Evolutionary conservation across 2,888 invertebrate species (phyloP), one percentile per base, ranked within the genome.

Genomic region (Drosophila meridionalis): DNA sequence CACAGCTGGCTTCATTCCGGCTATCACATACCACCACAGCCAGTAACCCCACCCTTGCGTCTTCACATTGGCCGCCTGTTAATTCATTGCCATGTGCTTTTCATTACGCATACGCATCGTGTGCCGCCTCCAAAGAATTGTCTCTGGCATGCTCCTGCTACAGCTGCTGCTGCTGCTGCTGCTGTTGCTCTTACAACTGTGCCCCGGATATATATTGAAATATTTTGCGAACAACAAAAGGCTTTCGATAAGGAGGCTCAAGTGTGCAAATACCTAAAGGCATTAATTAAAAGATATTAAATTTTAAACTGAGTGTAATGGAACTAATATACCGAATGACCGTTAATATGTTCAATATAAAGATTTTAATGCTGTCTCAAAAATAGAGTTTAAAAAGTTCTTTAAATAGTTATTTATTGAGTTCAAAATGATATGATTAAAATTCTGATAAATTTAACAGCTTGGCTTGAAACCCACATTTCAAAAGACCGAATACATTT

Each of bases 31-130:
- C 32, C 52, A 45, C 20, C 14, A 36, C 14, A 38, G 26, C 26
- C 58, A 45, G 14, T 28, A 47, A 20, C 26, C 7, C 42, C 36
- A 14, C 14, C 30, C 34, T 47, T 26, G 4, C 65, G 26, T 45
- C 47, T 6, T 56, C 57, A 45, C 60, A 70, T 60, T 38, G 61
- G 80, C 55, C 61, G 81, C 43, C 76, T 74, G 79, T 84, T 82
- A 84, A 81, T 80, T 78, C 89, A 86, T 78, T 79, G 78, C 71
- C 84, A 72, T 71, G 61, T 61, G 68, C 72, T 52, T 81, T 78
- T 80, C 78, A 85, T 87, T 85, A 82, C 69, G 73, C 80, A 87
- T 78, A 84, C 80, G 73, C 63, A 70, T 43, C 55, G 63, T 74
- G 40, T 9, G 28, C 57, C 42, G 45, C 34, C 43, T 45, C 5